phyloP scores from a whole-genome alignment of 2,113 vertebrate genomes.

The Tor tambroides region DNA sequence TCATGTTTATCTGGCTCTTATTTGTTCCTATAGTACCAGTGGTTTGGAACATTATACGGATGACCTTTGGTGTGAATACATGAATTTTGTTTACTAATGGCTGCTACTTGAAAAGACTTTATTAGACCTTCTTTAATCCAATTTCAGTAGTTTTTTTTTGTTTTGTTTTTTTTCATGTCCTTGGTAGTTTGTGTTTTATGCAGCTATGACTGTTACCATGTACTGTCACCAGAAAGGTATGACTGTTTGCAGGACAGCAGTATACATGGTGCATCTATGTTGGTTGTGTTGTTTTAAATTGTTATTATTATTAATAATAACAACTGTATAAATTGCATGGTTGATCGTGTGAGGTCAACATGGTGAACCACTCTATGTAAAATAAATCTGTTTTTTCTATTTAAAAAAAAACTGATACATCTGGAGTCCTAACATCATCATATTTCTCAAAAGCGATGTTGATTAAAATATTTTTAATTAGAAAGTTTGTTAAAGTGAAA shows the following conservation, averaged over 20 bases:
- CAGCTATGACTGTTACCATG: not conserved
- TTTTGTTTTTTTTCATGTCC: too few species aligned
- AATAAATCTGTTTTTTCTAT: not conserved
- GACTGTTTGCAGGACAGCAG: not conserved
- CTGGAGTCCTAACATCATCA: not conserved
- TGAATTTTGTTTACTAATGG: too few species aligned
- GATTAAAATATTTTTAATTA: not conserved
- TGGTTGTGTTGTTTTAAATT: not conserved
- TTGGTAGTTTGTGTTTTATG: not conserved
- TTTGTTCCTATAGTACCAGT: too few species aligned
- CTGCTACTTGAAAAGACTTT: too few species aligned
- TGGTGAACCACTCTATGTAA: not conserved
- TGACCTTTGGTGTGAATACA: too few species aligned
- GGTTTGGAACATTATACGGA: too few species aligned
- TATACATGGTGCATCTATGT: not conserved
- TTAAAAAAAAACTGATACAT: not conserved
- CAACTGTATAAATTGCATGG: not conserved
- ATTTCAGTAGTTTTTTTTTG: not conserved
- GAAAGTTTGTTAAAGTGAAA: not conserved
- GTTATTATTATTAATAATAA: not conserved
- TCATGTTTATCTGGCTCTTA: too few species aligned
- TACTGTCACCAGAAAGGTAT: not conserved
- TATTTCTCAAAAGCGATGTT: not conserved
- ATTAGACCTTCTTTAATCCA: too few species aligned
- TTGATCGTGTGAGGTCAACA: not conserved